Conservation (phyloP, 1,140 invertebrate genomes). For the Anastrepha obliqua region DNA sequence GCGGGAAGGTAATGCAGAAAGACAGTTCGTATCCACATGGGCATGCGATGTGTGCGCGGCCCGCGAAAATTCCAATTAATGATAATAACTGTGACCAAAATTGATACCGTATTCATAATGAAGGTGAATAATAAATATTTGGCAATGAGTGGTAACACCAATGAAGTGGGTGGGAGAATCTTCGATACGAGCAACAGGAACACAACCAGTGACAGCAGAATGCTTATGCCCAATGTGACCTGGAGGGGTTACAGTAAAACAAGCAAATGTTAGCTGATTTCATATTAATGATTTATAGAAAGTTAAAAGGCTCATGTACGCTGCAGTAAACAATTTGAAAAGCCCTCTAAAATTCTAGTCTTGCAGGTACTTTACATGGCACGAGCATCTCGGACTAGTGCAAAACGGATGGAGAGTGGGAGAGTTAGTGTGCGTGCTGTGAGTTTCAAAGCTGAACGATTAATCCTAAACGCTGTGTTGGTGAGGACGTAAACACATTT, state of each 20-base stretch:
- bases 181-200: slow-evolving; percentile 99
- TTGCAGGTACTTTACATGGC: too few species aligned
- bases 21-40: slow-evolving; percentile 92
- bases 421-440: too few species aligned
- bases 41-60: slow-evolving; percentile 92
- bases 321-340: too few species aligned
- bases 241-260: slow-evolving; percentile 63
- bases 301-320: too few species aligned
- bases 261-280: slow-evolving; percentile 34
- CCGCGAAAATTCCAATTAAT: slow-evolving; percentile 99
- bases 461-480: too few species aligned
- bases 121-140: slow-evolving; percentile 99
- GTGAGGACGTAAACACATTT: too few species aligned
- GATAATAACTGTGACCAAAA: slow-evolving; percentile 98
- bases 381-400: too few species aligned
- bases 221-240: slow-evolving; percentile 97
- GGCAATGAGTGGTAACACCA: slow-evolving; percentile 96
- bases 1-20: slow-evolving; percentile 95
- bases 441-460: too few species aligned
- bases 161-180: slow-evolving; percentile 97
- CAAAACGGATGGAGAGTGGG: too few species aligned
- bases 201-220: slow-evolving; percentile 99
- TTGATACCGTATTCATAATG: slow-evolving; percentile 99
- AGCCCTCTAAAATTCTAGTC: too few species aligned
- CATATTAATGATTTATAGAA: not conserved